These are phyloP conservation scores for Apamea crenata DNA, from an alignment of 2,888 invertebrate genomes.

Conservation along the genomic window DNA sequence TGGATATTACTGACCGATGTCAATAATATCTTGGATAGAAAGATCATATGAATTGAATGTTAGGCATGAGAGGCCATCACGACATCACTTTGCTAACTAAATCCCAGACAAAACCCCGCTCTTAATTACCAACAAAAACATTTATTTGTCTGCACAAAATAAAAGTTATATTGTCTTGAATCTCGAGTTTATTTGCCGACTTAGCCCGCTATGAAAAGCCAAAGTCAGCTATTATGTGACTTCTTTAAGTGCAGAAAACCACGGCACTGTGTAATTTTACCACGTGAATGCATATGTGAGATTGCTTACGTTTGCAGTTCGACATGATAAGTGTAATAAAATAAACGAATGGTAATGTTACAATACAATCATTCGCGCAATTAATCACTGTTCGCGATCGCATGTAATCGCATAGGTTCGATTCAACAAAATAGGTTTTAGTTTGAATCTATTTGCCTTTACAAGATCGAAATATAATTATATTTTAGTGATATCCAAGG, in stretches of 20 bases:
- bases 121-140: neutral
- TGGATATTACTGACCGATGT: neutral
- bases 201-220: neutral
- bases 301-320: neutral
- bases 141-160: constrained; percentile 7
- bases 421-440: no score
- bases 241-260: neutral
- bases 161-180: neutral
- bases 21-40: no score
- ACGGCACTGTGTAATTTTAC: neutral
- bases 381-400: no score
- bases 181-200: constrained; percentile 8
- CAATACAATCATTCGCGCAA: neutral
- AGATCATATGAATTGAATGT: neutral
- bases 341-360: neutral
- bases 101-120: neutral
- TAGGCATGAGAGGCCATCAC: neutral
- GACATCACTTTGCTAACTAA: neutral
- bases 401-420: neutral
- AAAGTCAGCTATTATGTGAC: neutral
- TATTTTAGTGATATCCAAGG: neutral
- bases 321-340: neutral
- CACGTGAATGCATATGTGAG: no score
- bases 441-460: no score
- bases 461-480: neutral